phyloP scores from a whole-genome alignment of 2,797 vertebrate genomes.

The Florisuga fusca region DNA sequence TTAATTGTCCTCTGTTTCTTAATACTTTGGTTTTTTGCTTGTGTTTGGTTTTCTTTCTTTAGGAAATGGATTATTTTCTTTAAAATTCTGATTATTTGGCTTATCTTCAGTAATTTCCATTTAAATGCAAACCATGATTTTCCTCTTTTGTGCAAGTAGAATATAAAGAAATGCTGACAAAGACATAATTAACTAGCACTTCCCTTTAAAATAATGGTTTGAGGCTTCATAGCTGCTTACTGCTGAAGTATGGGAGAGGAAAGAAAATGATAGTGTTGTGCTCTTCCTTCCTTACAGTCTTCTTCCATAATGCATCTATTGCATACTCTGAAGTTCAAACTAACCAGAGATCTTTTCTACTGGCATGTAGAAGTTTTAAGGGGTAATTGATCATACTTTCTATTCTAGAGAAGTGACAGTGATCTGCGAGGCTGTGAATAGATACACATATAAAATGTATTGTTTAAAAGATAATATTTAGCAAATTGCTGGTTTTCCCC shows the following conservation, averaged over 20 bases:
- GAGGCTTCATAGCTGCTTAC: conserved; percentile 29
- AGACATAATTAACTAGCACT: conserved; percentile 53
- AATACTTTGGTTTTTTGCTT: not conserved
- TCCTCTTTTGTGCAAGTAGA: conserved; percentile 7
- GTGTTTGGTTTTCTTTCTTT: not conserved
- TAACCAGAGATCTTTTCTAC: not conserved
- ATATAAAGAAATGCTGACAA: conserved; percentile 57
- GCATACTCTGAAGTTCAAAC: not conserved
- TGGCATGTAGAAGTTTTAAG: not conserved
- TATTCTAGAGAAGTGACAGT: not conserved
- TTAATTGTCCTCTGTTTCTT: not conserved
- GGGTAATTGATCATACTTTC: not conserved
- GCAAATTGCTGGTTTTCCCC: not conserved
- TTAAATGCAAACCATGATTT: conserved; percentile 52
- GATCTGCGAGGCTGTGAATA: not conserved
- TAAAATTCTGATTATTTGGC: conserved; percentile 1
- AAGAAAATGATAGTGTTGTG: not conserved
- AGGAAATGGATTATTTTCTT: not conserved
- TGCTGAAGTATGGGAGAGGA: not conserved
- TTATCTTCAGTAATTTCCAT: conserved; percentile 52
- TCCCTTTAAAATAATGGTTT: conserved; percentile 33
- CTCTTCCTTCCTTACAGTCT: not conserved
- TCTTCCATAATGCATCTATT: not conserved
- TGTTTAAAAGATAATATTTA: not conserved
- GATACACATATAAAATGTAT: not conserved